phyloP scores from a whole-genome alignment of 2,113 vertebrate species.

The Castor canadensis region DNA sequence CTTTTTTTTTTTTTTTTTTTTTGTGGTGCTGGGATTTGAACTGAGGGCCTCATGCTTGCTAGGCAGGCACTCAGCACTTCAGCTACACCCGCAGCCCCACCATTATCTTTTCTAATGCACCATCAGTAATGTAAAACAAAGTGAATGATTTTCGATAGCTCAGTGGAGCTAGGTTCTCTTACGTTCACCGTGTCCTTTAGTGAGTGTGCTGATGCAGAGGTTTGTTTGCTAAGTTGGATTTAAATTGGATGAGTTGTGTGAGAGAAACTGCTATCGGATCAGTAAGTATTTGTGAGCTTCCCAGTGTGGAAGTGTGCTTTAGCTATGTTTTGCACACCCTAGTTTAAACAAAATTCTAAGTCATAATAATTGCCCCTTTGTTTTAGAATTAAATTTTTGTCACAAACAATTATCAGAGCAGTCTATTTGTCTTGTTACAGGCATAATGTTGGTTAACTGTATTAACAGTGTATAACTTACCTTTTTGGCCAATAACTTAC shows the following conservation, averaged over 20 bases:
- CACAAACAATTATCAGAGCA: conserved; percentile 2
- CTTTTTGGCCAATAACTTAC: background rate
- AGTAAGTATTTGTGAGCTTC: background rate
- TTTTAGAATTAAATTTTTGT: conserved; percentile 26
- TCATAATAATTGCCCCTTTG: background rate
- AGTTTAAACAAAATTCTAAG: background rate
- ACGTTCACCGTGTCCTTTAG: background rate
- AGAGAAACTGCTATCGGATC: background rate
- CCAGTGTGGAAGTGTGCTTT: background rate
- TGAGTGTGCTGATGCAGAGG: background rate
- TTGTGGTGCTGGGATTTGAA: too few species aligned
- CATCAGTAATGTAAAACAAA: background rate
- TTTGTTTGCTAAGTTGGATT: background rate
- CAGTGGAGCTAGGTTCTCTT: background rate
- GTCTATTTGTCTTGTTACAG: too few species aligned
- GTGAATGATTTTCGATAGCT: background rate
- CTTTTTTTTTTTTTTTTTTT: too few species aligned
- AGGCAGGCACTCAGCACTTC: too few species aligned
- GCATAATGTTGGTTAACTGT: background rate
- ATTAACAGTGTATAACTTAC: background rate
- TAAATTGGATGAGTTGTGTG: background rate
- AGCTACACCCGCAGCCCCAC: too few species aligned
- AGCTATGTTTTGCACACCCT: background rate
- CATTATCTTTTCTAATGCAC: background rate
- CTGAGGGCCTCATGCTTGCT: too few species aligned